Conservation (phyloP, 2,113 vertebrate species). For the Pterocles burchelli region DNA sequence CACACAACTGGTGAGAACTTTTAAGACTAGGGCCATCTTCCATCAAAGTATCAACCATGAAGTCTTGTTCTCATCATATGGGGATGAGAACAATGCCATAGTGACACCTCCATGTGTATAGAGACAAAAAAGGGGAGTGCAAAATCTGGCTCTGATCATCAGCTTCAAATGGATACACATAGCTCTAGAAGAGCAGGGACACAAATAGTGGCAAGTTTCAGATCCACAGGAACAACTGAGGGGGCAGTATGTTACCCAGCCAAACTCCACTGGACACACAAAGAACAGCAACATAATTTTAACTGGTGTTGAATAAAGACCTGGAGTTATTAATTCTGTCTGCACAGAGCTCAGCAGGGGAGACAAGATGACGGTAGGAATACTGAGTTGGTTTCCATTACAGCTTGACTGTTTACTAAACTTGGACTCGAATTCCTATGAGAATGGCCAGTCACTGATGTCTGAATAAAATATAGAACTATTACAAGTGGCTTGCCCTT, state of each 20-base stretch:
- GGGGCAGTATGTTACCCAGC: neutral
- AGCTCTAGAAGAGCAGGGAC: neutral
- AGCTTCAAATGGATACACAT: neutral
- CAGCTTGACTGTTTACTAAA: neutral
- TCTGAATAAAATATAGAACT: neutral
- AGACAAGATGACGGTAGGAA: neutral
- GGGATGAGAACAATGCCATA: accelerated
- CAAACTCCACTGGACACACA: neutral
- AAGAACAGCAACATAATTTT: neutral
- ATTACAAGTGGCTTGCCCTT: neutral
- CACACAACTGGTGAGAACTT: neutral
- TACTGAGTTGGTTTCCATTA: neutral
- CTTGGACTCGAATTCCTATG: neutral
- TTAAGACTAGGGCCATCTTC: neutral
- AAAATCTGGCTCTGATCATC: neutral
- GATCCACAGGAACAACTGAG: neutral
- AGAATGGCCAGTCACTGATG: neutral
- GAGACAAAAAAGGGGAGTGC: neutral
- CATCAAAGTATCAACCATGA: neutral
- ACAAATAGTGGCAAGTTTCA: neutral
- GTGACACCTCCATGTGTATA: neutral
- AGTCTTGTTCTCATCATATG: neutral
- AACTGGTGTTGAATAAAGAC: neutral
- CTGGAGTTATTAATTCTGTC: neutral
- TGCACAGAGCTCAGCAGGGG: neutral